These are phyloP conservation scores for Epiperipatus broadwayi DNA, from an alignment of 2,888 invertebrate genomes.

Conservation along the genomic window DNA sequence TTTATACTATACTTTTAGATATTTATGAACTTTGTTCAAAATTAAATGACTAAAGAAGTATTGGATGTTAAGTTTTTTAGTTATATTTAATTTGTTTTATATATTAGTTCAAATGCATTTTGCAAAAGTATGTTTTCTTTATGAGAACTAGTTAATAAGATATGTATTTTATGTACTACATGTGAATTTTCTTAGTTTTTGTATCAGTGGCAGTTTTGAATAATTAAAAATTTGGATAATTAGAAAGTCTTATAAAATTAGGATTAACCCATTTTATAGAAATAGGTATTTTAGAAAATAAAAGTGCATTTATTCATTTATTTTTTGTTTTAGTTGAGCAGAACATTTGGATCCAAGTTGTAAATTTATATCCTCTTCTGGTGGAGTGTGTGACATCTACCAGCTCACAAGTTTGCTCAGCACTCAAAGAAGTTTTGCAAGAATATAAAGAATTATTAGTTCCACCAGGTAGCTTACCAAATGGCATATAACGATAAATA, in stretches of 20 bases:
- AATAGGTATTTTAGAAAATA: too few relatives aligned
- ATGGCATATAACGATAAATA: constrained; percentile 5
- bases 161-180: too few relatives aligned
- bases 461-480: constrained; percentile 35
- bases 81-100: too few relatives aligned
- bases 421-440: constrained; percentile 60
- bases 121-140: too few relatives aligned
- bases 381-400: constrained; percentile 66
- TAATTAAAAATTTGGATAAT: constrained; percentile 16
- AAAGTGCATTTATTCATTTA: constrained; percentile 11
- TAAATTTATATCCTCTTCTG: constrained; percentile 69
- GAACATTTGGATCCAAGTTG: constrained; percentile 78
- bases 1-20: too few relatives aligned
- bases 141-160: too few relatives aligned
- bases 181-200: constrained; percentile 8
- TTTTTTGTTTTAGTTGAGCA: constrained; percentile 46
- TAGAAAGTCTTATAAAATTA: constrained; percentile 10
- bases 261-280: too few relatives aligned
- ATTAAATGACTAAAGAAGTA: too few relatives aligned
- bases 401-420: constrained; percentile 55
- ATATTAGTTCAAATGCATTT: too few relatives aligned
- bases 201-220: constrained; percentile 11
- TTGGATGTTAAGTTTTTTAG: too few relatives aligned
- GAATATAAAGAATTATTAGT: constrained; percentile 65
- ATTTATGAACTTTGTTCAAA: too few relatives aligned